Conservation (phyloP, 2,797 vertebrate genomes). For the Sebastolobus altivelis region DNA sequence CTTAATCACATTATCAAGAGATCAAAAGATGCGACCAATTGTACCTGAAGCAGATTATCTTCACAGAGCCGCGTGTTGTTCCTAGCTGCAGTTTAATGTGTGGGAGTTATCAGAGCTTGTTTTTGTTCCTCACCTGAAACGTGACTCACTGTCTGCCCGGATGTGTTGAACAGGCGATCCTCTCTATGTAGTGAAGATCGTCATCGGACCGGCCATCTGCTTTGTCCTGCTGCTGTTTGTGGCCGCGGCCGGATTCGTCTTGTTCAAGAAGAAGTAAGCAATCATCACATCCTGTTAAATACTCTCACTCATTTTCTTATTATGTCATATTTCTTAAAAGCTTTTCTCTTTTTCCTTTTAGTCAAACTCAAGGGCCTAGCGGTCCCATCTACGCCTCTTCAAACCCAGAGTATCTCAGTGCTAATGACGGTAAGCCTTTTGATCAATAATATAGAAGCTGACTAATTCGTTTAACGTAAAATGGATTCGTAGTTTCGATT, state of each 20-base stretch:
- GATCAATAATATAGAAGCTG: neutral
- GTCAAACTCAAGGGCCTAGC: conserved; percentile 93
- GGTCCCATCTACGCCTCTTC: conserved; percentile 95
- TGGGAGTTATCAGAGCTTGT: conserved; percentile 28
- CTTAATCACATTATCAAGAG: neutral
- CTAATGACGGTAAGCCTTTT: conserved; percentile 90
- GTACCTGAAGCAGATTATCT: neutral
- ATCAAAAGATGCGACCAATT: neutral
- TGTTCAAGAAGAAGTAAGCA: conserved; percentile 93
- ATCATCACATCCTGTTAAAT: neutral
- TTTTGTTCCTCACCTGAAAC: conserved; percentile 39
- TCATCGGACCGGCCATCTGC: conserved; percentile 92
- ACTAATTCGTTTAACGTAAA: neutral
- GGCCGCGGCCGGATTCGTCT: conserved; percentile 84
- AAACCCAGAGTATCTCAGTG: conserved; percentile 96
- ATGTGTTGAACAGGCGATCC: conserved; percentile 74
- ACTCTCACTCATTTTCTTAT: neutral
- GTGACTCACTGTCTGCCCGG: conserved; percentile 25
- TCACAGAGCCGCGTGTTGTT: conserved; percentile 16
- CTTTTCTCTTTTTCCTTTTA: conserved; percentile 55
- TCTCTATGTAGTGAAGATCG: conserved; percentile 89
- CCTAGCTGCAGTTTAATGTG: neutral
- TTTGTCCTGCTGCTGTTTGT: conserved; percentile 88
- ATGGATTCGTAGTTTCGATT: neutral
- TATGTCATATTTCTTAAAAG: neutral